Percentiles rank a stretch among this genome's conserved stretches.
phyloP scores from a whole-genome alignment of 2,113 vertebrate genomes.

The Oryzias woworae region DNA sequence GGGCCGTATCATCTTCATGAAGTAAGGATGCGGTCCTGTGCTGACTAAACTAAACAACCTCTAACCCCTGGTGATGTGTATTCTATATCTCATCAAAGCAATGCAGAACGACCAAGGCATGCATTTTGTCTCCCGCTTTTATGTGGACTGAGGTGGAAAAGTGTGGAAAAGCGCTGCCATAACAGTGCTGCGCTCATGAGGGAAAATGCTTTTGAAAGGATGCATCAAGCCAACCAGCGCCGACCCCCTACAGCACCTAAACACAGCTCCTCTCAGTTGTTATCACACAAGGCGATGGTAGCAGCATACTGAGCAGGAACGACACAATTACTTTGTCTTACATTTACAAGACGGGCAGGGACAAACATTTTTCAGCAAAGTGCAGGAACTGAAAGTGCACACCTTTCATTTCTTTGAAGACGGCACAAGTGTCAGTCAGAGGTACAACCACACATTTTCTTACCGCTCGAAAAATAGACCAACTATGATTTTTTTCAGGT shows the following conservation, averaged over 20 bases:
- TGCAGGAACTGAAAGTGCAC: not conserved
- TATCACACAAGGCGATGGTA: slow-evolving; percentile 35
- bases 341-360: not conserved
- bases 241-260: slow-evolving; percentile 23
- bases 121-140: too few species aligned
- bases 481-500: slow-evolving; percentile 57
- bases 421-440: slow-evolving; percentile 32
- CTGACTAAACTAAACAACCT: too few species aligned
- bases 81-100: too few species aligned
- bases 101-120: too few species aligned
- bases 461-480: slow-evolving; percentile 43
- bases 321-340: slow-evolving; percentile 11
- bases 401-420: slow-evolving; percentile 37
- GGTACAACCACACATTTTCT: slow-evolving; percentile 18
- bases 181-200: slow-evolving; percentile 39
- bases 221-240: slow-evolving; percentile 40
- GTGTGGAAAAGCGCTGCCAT: slow-evolving; percentile 40
- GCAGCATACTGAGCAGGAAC: slow-evolving; percentile 68
- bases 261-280: slow-evolving; percentile 61
- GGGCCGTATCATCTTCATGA: too few species aligned
- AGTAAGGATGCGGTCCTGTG: too few species aligned
- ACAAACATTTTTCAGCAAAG: slow-evolving; percentile 33
- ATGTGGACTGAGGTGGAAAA: not conserved
- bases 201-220: slow-evolving; percentile 61
- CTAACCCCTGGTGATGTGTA: too few species aligned